Base-by-base conservation (phyloP, 1,140 invertebrate genomes). In the Drosophila bocki region DNA sequence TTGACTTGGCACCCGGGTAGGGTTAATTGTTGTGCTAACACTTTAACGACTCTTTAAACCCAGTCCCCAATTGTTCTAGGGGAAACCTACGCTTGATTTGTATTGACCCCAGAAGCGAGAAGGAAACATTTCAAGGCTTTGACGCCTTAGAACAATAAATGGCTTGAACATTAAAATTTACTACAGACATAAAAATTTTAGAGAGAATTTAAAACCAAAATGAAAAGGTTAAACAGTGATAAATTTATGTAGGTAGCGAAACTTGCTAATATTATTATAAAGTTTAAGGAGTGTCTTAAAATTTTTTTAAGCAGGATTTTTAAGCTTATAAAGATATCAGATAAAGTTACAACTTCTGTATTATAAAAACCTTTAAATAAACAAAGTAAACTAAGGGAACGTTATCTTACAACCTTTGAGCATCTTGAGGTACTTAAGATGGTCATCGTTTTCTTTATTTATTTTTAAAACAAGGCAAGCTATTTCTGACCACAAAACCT, bases 21-120 rank as follows among this genome's bases (percentile, higher is more conserved):
- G 41, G 35, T 50, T 64, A 37, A 75, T 75, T 57, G 42, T 44
- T 54, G 51, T 22, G 60, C 33, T 33, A 51, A 75, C 51, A 45
- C 26, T 77, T 77, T 61, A 77, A 68, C 50, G 47, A 47, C 37
- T 44, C 72, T 59, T 60, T 57, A 67, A 41, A 13, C 22, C 11
- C 13, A 17, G 13, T 39, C 44, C 53, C 6, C 50, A 56, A 37
- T 50, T 41, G 48, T 19, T 37, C 42, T 15, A 22, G 19, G 45
- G 35, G 44, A 19, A 48, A 48, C n/a, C 35, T 37, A 51, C 35
- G 29, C 15, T n/a, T 35, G 37, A 64, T 19, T 44, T 7, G 7
- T 1, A 15, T 15, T 35, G 57, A n/a, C 48, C 37, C 39, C 17
- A 37, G 54, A 26, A 15, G 37, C 15, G 3, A 12, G 22, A 1